Conservation (phyloP, 2,113 vertebrate genomes). For the Eulemur macaco region DNA sequence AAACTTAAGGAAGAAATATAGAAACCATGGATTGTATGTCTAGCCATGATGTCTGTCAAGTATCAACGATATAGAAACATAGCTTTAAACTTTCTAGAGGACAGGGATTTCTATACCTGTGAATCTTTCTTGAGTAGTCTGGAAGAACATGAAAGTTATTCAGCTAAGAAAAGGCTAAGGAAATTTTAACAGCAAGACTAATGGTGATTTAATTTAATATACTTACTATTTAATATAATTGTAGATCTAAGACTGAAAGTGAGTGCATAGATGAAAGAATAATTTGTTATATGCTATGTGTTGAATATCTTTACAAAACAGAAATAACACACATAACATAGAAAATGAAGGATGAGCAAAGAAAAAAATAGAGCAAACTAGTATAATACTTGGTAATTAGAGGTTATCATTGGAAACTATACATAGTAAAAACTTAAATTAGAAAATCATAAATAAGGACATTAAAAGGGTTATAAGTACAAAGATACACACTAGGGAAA, state of each 20-base stretch:
- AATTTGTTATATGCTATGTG: background rate
- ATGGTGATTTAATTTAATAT: background rate
- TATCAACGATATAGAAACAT: background rate
- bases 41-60: background rate
- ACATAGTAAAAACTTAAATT: background rate
- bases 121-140: background rate
- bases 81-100: too few species aligned
- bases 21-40: background rate
- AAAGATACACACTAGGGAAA: background rate
- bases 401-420: background rate
- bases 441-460: background rate
- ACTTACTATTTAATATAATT: background rate
- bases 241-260: background rate
- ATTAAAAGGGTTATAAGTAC: background rate
- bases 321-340: background rate
- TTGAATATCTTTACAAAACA: background rate
- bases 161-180: background rate
- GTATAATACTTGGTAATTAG: background rate
- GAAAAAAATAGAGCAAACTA: background rate
- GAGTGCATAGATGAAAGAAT: background rate
- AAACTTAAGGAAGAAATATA: background rate
- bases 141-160: background rate
- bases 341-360: background rate
- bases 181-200: background rate
- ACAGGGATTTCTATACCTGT: background rate